These are phyloP conservation scores for Alcedo quadribrachys DNA, from an alignment of 2,797 vertebrate species.

Conservation along the genomic window DNA sequence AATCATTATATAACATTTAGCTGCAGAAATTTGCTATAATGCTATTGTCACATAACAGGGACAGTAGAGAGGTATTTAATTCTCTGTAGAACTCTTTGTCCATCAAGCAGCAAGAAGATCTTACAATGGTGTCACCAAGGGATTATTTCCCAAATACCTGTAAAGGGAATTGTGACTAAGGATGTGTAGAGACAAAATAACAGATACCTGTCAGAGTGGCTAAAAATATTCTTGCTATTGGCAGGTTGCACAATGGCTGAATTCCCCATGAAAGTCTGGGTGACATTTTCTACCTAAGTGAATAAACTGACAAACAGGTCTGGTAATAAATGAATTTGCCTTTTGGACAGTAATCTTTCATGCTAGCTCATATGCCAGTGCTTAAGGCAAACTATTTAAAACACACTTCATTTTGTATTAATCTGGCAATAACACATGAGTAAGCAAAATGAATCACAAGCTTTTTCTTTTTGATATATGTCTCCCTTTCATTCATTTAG, in stretches of 20 bases:
- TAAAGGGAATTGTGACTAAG: conserved; percentile 48
- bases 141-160: conserved; percentile 40
- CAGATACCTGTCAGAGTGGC: conserved; percentile 49
- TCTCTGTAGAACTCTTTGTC: not conserved
- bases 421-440: not conserved
- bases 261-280: conserved; percentile 70
- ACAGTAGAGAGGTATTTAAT: not conserved
- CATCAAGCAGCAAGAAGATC: not conserved
- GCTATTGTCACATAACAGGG: not conserved
- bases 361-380: conserved; percentile 44
- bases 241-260: conserved; percentile 68
- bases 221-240: conserved; percentile 71
- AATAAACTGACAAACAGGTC: conserved; percentile 71
- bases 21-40: not conserved
- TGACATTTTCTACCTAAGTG: conserved; percentile 66
- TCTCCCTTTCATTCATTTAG: not conserved
- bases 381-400: conserved; percentile 65
- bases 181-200: conserved; percentile 28
- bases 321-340: conserved; percentile 50
- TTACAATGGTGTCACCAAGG: not conserved
- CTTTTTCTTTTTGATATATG: not conserved
- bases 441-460: conserved; percentile 13
- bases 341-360: conserved; percentile 42
- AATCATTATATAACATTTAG: conserved; percentile 25
- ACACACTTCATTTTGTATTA: conserved; percentile 29